Evolutionary conservation across 2,888 invertebrate species (phyloP).

Genomic region (Elegia similella): DNA sequence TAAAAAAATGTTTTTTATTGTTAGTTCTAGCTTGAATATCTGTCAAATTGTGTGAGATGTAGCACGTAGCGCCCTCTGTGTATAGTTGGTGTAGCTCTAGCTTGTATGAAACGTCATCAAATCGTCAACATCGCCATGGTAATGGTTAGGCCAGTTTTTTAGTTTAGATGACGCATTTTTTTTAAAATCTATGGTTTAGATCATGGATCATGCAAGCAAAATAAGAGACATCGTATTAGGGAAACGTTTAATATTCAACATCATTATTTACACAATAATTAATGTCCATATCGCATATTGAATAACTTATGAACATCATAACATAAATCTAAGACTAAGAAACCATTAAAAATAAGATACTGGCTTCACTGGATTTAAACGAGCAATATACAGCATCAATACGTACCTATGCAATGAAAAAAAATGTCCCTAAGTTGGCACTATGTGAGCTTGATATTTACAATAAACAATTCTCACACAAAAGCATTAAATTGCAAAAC

Average conservation of each 20-base stretch:
- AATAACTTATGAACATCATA: slow-evolving; percentile 35
- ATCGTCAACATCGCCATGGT: no score
- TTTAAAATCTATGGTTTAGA: no score
- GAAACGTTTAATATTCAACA: slow-evolving; percentile 66
- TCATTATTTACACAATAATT: slow-evolving; percentile 67
- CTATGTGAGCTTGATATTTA: slow-evolving; percentile 39
- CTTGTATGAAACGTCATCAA: no score
- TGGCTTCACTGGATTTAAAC: slow-evolving; percentile 46
- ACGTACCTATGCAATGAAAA: not conserved
- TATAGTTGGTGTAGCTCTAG: no score
- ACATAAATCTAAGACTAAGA: slow-evolving; percentile 37
- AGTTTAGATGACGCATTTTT: no score
- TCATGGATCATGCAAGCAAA: slow-evolving; percentile 12
- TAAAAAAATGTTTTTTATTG: no score
- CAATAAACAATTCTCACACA: slow-evolving; percentile 40
- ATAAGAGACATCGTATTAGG: slow-evolving; percentile 32
- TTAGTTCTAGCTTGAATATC: no score
- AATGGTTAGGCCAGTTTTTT: no score
- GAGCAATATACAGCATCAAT: slow-evolving; percentile 23
- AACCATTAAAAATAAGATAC: slow-evolving; percentile 36
- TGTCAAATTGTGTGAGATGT: no score
- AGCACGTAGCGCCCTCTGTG: no score
- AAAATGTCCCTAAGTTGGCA: not conserved
- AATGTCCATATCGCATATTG: slow-evolving; percentile 43
- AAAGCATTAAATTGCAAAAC: slow-evolving; percentile 20